Evolutionary conservation across 2,113 vertebrate species (phyloP).

Genomic region (Macrotis lagotis): DNA sequence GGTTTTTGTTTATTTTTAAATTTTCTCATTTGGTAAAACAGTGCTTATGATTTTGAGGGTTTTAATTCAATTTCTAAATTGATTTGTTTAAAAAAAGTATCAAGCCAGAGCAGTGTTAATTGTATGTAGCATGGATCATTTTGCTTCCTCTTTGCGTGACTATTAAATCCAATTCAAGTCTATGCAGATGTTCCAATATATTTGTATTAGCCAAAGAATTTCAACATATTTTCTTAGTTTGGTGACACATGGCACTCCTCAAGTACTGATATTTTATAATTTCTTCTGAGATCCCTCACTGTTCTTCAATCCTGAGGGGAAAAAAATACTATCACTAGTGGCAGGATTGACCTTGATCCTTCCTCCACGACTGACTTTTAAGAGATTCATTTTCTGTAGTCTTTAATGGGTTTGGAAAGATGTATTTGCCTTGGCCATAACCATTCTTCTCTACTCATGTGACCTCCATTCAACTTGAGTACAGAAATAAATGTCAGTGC

Average conservation of each 20-base stretch:
- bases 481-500: constrained; percentile 48
- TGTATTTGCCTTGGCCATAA: neutral
- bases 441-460: neutral
- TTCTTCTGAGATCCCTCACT: constrained; percentile 13
- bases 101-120: neutral
- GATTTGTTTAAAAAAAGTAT: neutral
- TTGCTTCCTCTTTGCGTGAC: constrained; percentile 7
- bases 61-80: neutral
- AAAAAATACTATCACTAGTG: neutral
- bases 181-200: constrained; percentile 6
- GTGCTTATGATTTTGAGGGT: neutral
- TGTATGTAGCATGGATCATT: neutral
- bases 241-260: constrained; percentile 12
- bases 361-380: constrained; percentile 10
- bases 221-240: neutral
- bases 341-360: neutral
- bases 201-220: constrained; percentile 39
- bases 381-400: neutral
- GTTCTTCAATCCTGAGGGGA: neutral
- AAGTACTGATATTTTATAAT: neutral
- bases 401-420: constrained; percentile 35
- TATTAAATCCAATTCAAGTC: constrained; percentile 45
- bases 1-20: neutral
- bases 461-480: constrained; percentile 47
- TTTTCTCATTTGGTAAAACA: constrained; percentile 34